Conservation (phyloP, 2,888 invertebrate species). For the Dendrolimus pini region DNA sequence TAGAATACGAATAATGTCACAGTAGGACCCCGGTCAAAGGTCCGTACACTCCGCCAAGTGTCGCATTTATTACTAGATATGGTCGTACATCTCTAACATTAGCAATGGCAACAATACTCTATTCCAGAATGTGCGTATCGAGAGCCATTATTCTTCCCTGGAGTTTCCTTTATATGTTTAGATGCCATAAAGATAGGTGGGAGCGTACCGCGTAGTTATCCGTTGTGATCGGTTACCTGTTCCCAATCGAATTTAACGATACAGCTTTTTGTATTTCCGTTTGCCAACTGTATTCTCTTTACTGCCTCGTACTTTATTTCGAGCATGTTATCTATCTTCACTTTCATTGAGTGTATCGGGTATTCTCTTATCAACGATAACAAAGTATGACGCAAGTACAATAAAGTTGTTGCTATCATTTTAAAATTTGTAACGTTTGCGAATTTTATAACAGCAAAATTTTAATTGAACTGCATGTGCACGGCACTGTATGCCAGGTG, state of each 20-base stretch:
- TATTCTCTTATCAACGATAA: too few relatives aligned
- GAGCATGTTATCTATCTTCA: background rate
- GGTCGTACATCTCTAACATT: constrained; percentile 41
- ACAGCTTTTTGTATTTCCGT: constrained; percentile 25
- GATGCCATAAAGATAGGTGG: constrained; percentile 65
- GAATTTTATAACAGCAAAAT: too few relatives aligned
- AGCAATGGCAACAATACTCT: constrained; percentile 51
- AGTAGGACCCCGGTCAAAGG: constrained; percentile 36
- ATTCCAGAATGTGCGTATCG: constrained; percentile 62
- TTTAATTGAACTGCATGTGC: too few relatives aligned
- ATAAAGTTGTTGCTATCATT: too few relatives aligned
- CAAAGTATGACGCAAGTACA: too few relatives aligned
- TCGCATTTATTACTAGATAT: constrained; percentile 51
- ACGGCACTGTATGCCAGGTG: too few relatives aligned
- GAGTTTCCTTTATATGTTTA: constrained; percentile 63
- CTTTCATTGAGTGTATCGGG: background rate
- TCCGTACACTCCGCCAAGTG: constrained; percentile 29
- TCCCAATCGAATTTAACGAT: constrained; percentile 46
- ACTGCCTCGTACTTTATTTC: background rate
- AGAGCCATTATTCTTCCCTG: constrained; percentile 56
- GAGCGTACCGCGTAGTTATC: constrained; percentile 46
- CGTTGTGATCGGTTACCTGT: constrained; percentile 52
- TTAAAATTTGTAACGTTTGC: too few relatives aligned
- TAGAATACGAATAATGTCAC: constrained; percentile 33
- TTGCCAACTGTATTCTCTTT: background rate